These are phyloP conservation scores for Guaruba guarouba DNA, from an alignment of 2,113 vertebrate genomes.

Conservation along the genomic window DNA sequence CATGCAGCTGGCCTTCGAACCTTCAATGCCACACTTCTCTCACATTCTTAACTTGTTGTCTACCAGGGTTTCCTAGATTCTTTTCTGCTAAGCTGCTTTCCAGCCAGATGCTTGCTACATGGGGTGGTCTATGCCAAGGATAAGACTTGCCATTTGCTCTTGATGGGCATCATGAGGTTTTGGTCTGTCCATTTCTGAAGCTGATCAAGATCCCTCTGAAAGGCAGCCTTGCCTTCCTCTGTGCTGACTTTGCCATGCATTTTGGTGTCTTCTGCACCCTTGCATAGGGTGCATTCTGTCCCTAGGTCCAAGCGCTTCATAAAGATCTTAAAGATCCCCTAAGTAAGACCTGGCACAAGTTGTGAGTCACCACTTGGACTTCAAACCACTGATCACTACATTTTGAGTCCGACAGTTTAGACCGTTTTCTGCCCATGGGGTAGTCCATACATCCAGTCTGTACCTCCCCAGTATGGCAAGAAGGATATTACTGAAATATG, in stretches of 20 bases:
- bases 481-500: neutral
- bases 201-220: neutral
- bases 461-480: neutral
- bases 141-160: neutral
- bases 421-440: neutral
- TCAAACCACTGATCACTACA: accelerated
- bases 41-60: neutral
- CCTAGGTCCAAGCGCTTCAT: neutral
- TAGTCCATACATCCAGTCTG: neutral
- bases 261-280: neutral
- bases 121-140: neutral
- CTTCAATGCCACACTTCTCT: accelerated
- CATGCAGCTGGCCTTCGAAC: neutral
- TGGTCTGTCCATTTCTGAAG: neutral
- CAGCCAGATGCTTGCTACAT: neutral
- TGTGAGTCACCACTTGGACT: neutral
- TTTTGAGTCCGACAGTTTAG: neutral
- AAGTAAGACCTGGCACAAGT: neutral
- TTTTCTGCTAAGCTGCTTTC: neutral
- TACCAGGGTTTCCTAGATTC: neutral
- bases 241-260: neutral
- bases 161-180: neutral
- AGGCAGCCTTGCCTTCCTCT: neutral
- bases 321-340: neutral
- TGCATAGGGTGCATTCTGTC: neutral